phyloP scores from a whole-genome alignment of 2,888 invertebrate genomes.

The Pristionchus entomophagus region DNA sequence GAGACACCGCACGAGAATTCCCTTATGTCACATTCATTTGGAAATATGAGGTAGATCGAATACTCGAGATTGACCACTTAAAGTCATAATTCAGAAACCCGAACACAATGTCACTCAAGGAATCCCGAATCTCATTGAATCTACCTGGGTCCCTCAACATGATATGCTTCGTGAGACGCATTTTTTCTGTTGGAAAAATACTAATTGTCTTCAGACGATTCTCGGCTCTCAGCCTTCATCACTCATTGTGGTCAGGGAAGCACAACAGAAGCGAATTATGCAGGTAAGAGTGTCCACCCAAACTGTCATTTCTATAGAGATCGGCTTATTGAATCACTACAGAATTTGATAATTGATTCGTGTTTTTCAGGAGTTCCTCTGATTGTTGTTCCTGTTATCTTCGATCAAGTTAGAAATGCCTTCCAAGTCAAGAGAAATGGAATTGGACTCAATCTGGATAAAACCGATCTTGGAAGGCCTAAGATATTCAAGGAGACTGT shows the following conservation, averaged over 20 bases:
- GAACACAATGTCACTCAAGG: slow-evolving; percentile 26
- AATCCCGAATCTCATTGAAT: slow-evolving; percentile 19
- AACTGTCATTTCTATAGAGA: not conserved
- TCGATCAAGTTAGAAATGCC: slow-evolving; percentile 38
- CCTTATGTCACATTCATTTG: slow-evolving; percentile 40
- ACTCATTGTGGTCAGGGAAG: slow-evolving; percentile 42
- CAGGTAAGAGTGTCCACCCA: slow-evolving; percentile 14
- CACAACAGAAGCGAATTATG: slow-evolving; percentile 20
- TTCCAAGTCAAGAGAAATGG: slow-evolving; percentile 32
- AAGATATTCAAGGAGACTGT: not conserved
- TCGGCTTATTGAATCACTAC: not conserved
- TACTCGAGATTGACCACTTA: not conserved
- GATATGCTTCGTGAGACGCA: slow-evolving; percentile 8
- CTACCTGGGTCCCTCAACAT: slow-evolving; percentile 26
- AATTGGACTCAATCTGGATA: slow-evolving; percentile 21
- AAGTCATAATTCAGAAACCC: slow-evolving; percentile 9
- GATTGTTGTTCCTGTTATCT: not conserved
- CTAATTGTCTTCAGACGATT: not conserved
- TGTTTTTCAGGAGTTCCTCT: not conserved
- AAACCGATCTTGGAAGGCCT: not conserved
- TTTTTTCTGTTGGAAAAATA: no score
- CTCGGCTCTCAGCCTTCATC: slow-evolving; percentile 31
- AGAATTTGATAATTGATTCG: not conserved
- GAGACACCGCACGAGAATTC: not conserved
- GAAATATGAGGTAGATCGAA: slow-evolving; percentile 37